Evolutionary conservation across 2,113 vertebrate species (phyloP).

Genomic region (Tachycineta bicolor): DNA sequence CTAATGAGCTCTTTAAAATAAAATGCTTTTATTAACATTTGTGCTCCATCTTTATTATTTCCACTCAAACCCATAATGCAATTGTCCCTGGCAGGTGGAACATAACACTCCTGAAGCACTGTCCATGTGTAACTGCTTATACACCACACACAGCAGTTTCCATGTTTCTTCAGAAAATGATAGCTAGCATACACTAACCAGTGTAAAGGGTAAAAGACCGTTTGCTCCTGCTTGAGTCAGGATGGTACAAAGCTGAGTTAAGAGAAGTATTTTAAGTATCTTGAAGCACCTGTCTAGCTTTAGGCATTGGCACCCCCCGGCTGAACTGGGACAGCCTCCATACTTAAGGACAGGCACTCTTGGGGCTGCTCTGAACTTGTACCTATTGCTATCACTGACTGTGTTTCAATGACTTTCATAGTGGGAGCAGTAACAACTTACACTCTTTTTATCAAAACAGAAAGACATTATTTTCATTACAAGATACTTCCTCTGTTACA

Average conservation of each 20-base stretch:
- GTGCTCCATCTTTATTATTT: background rate
- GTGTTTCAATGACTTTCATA: background rate
- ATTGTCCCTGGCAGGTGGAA: background rate
- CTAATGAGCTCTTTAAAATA: background rate
- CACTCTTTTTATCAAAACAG: background rate
- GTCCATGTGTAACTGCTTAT: background rate
- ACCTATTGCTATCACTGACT: background rate
- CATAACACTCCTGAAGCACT: background rate
- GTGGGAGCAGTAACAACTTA: background rate
- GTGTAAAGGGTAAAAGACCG: background rate
- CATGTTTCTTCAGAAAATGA: background rate
- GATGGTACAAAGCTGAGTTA: background rate
- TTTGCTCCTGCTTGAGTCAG: background rate
- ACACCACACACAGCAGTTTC: background rate
- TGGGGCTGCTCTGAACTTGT: background rate
- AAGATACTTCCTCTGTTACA: background rate
- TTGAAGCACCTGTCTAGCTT: background rate
- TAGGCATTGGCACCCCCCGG: fast-evolving
- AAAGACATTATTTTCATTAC: background rate
- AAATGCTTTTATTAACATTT: background rate
- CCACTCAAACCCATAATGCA: background rate
- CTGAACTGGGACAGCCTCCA: background rate
- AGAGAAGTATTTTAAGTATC: background rate
- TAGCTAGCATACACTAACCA: background rate
- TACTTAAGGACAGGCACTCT: background rate